Evolutionary conservation across 2,113 vertebrate species (phyloP).

Genomic region (Erinaceus europaeus): DNA sequence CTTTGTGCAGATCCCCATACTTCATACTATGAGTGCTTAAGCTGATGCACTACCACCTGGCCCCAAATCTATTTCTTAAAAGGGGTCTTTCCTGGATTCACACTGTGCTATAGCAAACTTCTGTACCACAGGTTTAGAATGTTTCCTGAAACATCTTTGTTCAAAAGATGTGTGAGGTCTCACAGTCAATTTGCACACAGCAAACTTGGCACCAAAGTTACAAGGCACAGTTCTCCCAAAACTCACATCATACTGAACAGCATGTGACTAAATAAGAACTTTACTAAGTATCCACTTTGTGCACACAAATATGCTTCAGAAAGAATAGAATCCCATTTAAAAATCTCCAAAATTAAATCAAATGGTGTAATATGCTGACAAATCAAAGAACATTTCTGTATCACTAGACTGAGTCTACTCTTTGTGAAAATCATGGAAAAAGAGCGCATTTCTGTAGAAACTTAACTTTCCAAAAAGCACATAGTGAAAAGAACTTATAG

Average conservation of each 20-base stretch:
- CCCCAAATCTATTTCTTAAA: no score
- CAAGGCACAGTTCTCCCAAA: not conserved
- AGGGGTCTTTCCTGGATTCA: not conserved
- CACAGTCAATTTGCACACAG: not conserved
- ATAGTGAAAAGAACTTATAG: not conserved
- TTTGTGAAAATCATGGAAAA: not conserved
- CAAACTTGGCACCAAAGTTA: not conserved
- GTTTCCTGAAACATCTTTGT: no score
- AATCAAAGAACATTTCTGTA: not conserved
- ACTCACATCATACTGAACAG: not conserved
- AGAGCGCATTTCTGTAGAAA: not conserved
- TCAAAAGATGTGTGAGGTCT: no score
- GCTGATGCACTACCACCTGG: no score
- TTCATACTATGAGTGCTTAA: no score
- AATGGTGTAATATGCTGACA: not conserved
- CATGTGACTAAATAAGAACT: not conserved
- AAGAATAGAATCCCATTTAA: not conserved
- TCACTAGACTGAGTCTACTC: not conserved
- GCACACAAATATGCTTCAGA: not conserved
- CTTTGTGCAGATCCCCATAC: no score
- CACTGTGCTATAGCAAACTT: not conserved
- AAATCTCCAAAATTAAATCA: not conserved
- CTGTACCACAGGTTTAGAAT: not conserved
- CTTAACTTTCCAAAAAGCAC: slow-evolving; percentile 18
- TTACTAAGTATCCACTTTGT: not conserved